Base-by-base conservation (phyloP, 1,140 invertebrate species). In the Nebria ingens region DNA sequence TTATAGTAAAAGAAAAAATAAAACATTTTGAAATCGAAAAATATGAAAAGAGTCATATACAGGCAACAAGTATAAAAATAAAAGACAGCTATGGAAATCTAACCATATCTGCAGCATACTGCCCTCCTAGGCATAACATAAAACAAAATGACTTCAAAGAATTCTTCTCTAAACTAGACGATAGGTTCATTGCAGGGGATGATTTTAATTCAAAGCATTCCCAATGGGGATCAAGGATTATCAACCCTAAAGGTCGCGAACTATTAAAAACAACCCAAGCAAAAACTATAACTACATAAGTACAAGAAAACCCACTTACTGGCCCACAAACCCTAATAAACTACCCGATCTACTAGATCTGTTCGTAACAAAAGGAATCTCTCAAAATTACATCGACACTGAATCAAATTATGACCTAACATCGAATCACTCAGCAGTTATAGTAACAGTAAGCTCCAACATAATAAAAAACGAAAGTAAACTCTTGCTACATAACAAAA, bases 271-370 rank as follows among this genome's bases (percentile, higher is more conserved):
- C 40, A 58, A 54, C n/a, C n/a, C 58, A n/a, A 60, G 4, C 25
- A 13, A 29, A 29, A 13, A 13, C 4, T 29, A 29, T 13, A 4
- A 29, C 4, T 13, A 29, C 13, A 29, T 29, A 29, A 29, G 25
- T 13, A 64, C 65, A 12, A 62, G 67, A 1, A 62, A 71, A 59
- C 68, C 69, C 13, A 73, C 68, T 13, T 68, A 73, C 56, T 72
- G 70, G 65, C 65, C 72, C 20, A 58, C 63, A 13, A 70, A 50
- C 73, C 73, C 53, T 63, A 65, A 12, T 71, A 73, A 60, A 62
- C 68, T 45, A 56, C 56, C 25, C 13, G 25, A 29, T 29, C 3
- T 53, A 56, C 22, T 72, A 68, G 71, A 68, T 13, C 13, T 29
- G 4, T 29, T 29, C 25, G 13, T 29, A 29, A 13, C 13, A 29